Conservation (phyloP, 2,113 vertebrate species). For the Sylvia atricapilla region DNA sequence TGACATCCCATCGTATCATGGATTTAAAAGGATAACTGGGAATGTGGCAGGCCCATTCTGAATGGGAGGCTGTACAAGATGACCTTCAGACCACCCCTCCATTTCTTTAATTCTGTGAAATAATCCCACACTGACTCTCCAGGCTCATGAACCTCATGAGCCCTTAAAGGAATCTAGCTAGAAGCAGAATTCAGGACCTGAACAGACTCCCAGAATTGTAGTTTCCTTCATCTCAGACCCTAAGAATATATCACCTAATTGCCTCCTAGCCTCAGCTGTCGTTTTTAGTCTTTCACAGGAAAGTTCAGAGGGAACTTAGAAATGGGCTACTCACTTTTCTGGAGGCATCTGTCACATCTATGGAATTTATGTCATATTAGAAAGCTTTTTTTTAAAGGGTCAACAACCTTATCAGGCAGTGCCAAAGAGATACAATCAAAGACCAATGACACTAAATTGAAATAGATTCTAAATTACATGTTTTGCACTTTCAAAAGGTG, state of each 20-base stretch:
- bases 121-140: neutral
- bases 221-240: neutral
- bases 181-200: neutral
- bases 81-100: neutral
- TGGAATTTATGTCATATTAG: neutral
- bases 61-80: neutral
- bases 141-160: neutral
- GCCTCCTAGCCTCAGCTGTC: neutral
- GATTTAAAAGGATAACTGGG: neutral
- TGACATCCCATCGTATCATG: neutral
- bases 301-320: neutral
- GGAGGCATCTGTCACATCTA: neutral
- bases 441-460: neutral
- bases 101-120: neutral
- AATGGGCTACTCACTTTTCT: neutral
- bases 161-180: neutral
- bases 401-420: neutral
- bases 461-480: neutral
- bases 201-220: neutral
- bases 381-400: neutral
- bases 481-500: neutral
- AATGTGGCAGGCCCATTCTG: neutral
- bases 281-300: neutral
- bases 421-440: neutral
- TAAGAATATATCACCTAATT: neutral